Evolutionary conservation across 2,888 invertebrate species (phyloP).

Genomic region (Tipula helvola): DNA sequence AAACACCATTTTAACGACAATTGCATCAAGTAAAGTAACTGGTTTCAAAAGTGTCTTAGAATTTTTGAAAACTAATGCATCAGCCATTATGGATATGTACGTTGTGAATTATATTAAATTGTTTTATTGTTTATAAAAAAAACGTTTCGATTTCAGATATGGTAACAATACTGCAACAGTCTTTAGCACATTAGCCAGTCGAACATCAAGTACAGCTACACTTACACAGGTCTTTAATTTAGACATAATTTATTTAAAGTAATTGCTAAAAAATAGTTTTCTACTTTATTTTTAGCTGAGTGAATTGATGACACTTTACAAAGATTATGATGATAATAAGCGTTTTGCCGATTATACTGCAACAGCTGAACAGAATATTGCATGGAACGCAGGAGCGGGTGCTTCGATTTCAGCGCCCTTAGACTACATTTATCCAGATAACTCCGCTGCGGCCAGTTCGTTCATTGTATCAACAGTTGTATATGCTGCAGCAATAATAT

Average conservation of each 20-base stretch:
- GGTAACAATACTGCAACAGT: background rate
- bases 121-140: background rate
- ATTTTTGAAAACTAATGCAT: background rate
- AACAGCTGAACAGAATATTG: background rate
- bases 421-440: background rate
- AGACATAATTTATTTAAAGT: background rate
- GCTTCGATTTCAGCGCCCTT: background rate
- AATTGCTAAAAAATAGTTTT: background rate
- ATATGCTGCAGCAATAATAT: background rate
- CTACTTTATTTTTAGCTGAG: background rate
- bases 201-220: background rate
- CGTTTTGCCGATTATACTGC: background rate
- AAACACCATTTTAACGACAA: background rate
- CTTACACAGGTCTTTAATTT: background rate
- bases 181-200: background rate
- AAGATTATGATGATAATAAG: background rate
- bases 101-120: background rate
- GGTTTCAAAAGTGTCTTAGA: background rate
- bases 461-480: background rate
- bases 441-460: background rate
- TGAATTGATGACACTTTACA: background rate
- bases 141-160: background rate
- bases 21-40: background rate
- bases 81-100: background rate
- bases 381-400: background rate